phyloP scores from a whole-genome alignment of 2,113 vertebrate species.

The Sylvilagus bachmani region DNA sequence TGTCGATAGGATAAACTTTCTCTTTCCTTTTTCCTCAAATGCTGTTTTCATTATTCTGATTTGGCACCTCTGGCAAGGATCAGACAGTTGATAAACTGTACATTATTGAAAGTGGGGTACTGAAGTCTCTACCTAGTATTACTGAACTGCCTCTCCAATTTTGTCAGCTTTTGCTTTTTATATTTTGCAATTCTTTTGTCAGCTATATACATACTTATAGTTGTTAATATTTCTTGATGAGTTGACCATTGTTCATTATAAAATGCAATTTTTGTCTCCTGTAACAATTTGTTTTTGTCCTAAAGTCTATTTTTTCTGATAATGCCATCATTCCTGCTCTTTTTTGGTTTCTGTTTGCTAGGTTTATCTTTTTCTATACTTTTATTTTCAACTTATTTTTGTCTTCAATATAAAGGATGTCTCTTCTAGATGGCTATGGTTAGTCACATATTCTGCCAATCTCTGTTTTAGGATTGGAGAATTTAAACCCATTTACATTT shows the following conservation, averaged over 20 bases:
- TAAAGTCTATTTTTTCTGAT: conserved; percentile 2
- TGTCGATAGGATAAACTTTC: too few relatives aligned
- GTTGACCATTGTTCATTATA: conserved; percentile 5
- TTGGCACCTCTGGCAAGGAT: too few relatives aligned
- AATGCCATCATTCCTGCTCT: background rate
- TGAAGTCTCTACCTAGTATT: background rate
- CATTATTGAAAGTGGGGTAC: background rate
- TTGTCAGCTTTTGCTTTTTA: conserved; percentile 41
- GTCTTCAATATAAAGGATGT: background rate
- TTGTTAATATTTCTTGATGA: background rate
- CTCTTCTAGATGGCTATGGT: background rate
- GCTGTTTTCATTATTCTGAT: too few relatives aligned
- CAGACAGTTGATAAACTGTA: background rate
- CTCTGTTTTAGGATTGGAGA: conserved; percentile 6
- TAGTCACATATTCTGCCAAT: conserved; percentile 18
- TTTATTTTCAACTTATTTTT: conserved; percentile 48
- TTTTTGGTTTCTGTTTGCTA: conserved; percentile 13
- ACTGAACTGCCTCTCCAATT: background rate
- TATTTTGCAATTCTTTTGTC: background rate
- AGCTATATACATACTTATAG: background rate
- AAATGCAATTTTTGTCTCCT: background rate
- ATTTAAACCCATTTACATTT: conserved; percentile 44
- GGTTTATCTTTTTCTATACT: background rate
- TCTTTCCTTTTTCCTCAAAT: too few relatives aligned
- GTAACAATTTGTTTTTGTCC: background rate